These are phyloP conservation scores for Clarias pachynema DNA, from an alignment of 2,797 vertebrate genomes.

Conservation along the genomic window DNA sequence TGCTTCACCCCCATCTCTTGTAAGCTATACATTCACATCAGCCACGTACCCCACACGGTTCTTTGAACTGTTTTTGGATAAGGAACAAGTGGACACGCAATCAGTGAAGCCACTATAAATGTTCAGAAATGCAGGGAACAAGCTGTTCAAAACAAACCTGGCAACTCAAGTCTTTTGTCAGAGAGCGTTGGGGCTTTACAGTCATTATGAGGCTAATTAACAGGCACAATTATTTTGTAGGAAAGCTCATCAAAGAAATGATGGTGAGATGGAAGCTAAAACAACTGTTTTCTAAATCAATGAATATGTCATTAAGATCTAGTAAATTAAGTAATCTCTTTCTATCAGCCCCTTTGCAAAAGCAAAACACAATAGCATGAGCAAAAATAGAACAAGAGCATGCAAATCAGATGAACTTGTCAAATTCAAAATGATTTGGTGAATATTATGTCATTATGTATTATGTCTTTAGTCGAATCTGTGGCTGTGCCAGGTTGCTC, in stretches of 20 bases:
- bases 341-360: conserved; percentile 48
- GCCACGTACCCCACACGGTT: not conserved
- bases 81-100: conserved; percentile 10
- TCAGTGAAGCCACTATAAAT: conserved; percentile 32
- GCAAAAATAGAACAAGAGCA: conserved; percentile 36
- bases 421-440: conserved; percentile 32
- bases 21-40: conserved; percentile 7
- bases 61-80: conserved; percentile 6
- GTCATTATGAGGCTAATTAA: conserved; percentile 66
- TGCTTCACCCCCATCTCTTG: not conserved
- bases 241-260: conserved; percentile 66
- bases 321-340: conserved; percentile 61
- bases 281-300: conserved; percentile 64
- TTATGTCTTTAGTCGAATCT: conserved; percentile 30
- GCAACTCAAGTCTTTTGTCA: conserved; percentile 60
- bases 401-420: conserved; percentile 37
- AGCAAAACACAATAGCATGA: conserved; percentile 45
- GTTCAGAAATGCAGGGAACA: conserved; percentile 33
- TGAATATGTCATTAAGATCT: conserved; percentile 63
- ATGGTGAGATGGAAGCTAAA: conserved; percentile 59
- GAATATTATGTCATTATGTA: conserved; percentile 33
- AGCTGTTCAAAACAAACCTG: conserved; percentile 42
- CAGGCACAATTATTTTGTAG: conserved; percentile 64
- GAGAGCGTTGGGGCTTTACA: conserved; percentile 61
- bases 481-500: conserved; percentile 16